Conservation (phyloP, 2,888 invertebrate genomes). For the Antitype chi region DNA sequence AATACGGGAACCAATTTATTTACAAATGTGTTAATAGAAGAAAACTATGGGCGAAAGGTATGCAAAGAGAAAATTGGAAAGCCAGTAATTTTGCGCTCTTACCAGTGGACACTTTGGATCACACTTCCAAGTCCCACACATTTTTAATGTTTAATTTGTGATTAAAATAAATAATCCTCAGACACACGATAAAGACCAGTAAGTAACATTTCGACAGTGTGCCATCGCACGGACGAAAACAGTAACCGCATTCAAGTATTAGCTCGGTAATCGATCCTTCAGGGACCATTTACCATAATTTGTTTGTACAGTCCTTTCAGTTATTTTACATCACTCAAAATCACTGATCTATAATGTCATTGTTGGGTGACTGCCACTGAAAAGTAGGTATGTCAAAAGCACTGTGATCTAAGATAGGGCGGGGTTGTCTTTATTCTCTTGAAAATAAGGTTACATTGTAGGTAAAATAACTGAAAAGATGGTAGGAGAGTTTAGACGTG, state of each 20-base stretch:
- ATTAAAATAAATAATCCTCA: background rate
- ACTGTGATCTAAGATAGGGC: too few relatives aligned
- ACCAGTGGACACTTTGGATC: background rate
- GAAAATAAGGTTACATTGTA: background rate
- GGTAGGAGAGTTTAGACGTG: background rate
- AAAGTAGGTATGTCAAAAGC: background rate
- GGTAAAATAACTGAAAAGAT: background rate
- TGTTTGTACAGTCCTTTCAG: background rate
- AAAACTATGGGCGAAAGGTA: background rate
- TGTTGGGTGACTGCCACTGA: background rate
- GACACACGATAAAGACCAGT: background rate
- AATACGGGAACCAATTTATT: background rate
- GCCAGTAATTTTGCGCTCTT: background rate
- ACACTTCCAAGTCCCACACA: background rate
- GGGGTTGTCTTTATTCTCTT: background rate
- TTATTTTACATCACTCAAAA: background rate
- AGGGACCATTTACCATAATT: background rate
- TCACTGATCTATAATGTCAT: background rate
- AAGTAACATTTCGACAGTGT: background rate
- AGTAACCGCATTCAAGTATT: background rate
- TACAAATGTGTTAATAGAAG: background rate
- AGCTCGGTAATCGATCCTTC: background rate
- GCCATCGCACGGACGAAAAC: background rate
- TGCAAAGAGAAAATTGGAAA: background rate
- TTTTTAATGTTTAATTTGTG: background rate